Percentiles rank a stretch among this genome's conserved stretches.
These are phyloP conservation scores for Schizaphis graminum DNA, from an alignment of 2,888 invertebrate species.

Conservation along the genomic window DNA sequence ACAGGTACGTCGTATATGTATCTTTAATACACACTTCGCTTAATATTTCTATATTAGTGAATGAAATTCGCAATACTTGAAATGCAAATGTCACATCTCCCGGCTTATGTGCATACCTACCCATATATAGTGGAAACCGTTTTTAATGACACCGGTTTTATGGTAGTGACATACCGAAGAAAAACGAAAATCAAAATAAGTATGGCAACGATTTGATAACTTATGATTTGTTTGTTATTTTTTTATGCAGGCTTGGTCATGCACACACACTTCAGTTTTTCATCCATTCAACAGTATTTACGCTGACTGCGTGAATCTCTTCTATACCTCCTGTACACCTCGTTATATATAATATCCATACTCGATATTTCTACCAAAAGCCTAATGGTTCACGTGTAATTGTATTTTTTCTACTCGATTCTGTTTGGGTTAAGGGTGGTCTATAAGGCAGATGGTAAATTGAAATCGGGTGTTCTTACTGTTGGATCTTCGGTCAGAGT, in stretches of 20 bases:
- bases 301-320: neutral
- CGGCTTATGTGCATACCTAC: neutral
- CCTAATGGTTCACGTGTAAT: conserved; percentile 1
- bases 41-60: neutral
- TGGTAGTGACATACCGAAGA: no score
- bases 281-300: neutral
- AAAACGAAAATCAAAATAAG: no score
- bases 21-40: neutral
- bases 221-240: neutral
- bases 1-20: no score
- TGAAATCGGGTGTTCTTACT: neutral
- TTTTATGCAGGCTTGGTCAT: neutral
- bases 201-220: neutral
- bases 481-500: conserved; percentile 17
- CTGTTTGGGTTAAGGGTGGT: conserved; percentile 22
- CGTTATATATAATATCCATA: neutral
- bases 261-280: neutral
- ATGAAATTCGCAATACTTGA: neutral
- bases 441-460: conserved; percentile 5
- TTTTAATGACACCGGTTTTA: no score
- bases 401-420: conserved; percentile 13
- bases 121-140: no score
- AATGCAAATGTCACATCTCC: neutral
- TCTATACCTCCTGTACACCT: neutral
- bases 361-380: neutral